Base-by-base conservation (phyloP, 2,113 vertebrate genomes). In the Clarias magur region DNA sequence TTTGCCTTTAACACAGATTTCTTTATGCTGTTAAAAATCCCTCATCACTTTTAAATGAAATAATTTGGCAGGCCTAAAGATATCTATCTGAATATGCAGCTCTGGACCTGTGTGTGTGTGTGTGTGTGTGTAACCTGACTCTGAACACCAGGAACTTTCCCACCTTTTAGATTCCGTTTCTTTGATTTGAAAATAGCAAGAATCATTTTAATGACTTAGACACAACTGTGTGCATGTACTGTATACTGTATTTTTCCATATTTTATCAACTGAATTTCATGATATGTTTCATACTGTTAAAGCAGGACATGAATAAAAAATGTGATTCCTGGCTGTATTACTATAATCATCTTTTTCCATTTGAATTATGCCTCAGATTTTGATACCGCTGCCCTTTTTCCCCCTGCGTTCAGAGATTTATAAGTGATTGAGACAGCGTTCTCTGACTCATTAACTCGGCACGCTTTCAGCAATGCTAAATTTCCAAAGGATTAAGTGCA, bases 371-470 rank as follows among this genome's bases (percentile, higher is more conserved):
- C 34, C 80, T 87, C 38, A 78, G 57, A 53, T 67, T 68, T 25
- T 79, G 68, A 75, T 80, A 82, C 79, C 27, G 16, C 70, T 4
- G 25, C 67, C 79, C 70, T 63, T 84, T 79, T 80, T n/a, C 42
- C 59, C 25, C 54, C 54, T 11, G 54, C 57, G 34, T 25, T 92
- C 93, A 95, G 95, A 96, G 95, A 96, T 96, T 96, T 95, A 96
- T 95, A 95, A 94, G 94, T 95, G 95, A 95, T 96, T 96, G 95
- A 95, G 95, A 95, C 96, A 93, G 94, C 95, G 96, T 95, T 96
- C 94, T 95, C 95, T 96, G 95, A 96, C 93, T 97, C 96, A 97
- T 96, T 97, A 96, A 95, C 97, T 97, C 95, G 94, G 95, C 95
- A 96, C 21, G 81, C 84, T 81, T 94, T 95, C 96, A 95, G 93